Base-by-base conservation (phyloP, 2,888 invertebrate species). In the Caenorhabditis virilis region DNA sequence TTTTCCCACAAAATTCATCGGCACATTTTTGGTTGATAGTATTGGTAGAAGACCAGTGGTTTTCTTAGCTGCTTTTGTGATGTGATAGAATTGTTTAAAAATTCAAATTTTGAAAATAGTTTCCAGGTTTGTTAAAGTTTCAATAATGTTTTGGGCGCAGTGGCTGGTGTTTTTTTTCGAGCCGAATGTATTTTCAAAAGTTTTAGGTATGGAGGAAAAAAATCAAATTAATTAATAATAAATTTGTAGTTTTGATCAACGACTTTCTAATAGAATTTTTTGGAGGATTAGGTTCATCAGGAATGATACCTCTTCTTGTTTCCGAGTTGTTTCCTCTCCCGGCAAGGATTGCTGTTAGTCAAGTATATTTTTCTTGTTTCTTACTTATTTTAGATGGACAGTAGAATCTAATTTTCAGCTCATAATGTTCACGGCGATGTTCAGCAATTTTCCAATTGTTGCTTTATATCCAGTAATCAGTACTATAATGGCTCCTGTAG, bases 321-420 rank as follows among this genome's bases (percentile, higher is more conserved):
- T 30, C 54, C 1, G 71, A 71, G 53, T 50, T 71, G 2, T 60
- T 71, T 22, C 71, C 71, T 16, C 68, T 67, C 15, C 48, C 71
- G 9, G 67, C 71, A 27, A 47, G 68, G 57, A 65, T 64, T 18
- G 27, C 68, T 1, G 65, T 62, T 41, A 60, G 62, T 43, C 71
- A 71, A 53, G 67, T 71, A 36, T 27, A 46, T 9, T n/a, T 18
- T 47, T 11, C 22, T 39, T 16, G 5, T 39, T 23, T 33, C 26
- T 5, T 23, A 11, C 5, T 1, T 22, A 2, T n/a, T 35, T 4
- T 52, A 23, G 30, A 30, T 41, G 42, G 38, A 53, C 16, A 25
- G 20, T 5, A 3, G 4, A n/a, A 23, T n/a, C 16, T n/a, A 36
- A 38, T 47, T 53, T 67, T 45, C 47, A 71, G 71, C 23, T 48